These are phyloP conservation scores for Serrognathus titanus DNA, from an alignment of 2,888 invertebrate species.

Conservation along the genomic window DNA sequence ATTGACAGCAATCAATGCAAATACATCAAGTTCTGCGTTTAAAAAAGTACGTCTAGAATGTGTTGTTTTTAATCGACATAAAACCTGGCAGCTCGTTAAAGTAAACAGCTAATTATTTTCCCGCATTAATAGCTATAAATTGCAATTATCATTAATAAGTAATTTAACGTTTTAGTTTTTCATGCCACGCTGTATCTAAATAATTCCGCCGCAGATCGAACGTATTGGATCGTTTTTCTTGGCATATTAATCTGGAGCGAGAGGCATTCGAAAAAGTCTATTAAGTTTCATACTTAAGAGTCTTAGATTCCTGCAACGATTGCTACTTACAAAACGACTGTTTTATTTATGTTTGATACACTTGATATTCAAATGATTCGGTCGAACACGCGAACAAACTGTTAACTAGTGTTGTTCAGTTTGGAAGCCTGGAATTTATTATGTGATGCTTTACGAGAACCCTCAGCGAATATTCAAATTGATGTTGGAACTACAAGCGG, in stretches of 20 bases:
- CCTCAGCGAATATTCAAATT: not conserved
- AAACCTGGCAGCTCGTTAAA: not conserved
- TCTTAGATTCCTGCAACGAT: conserved; percentile 18
- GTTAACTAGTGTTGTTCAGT: conserved; percentile 26
- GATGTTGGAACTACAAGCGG: not conserved
- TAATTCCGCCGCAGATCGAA: no score
- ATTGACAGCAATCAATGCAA: conserved; percentile 3
- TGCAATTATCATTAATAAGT: not conserved
- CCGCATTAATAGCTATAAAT: not conserved
- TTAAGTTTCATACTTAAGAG: not conserved
- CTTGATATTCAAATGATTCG: conserved; percentile 35
- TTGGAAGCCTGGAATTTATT: conserved; percentile 5
- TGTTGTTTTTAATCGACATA: not conserved
- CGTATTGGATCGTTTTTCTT: no score
- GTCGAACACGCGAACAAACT: conserved; percentile 34
- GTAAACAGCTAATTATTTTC: not conserved
- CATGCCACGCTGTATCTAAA: no score
- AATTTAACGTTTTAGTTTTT: not conserved
- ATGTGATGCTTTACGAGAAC: not conserved
- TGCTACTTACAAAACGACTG: conserved; percentile 33
- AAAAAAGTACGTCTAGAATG: not conserved
- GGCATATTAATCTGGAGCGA: no score
- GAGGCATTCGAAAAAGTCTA: not conserved
- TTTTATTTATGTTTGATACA: conserved; percentile 35
- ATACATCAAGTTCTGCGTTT: not conserved